A percentile compares a stretch with the other conserved stretches of the same genome.
phyloP scores from a whole-genome alignment of 1,140 invertebrate species.

The Nomia melanderi region DNA sequence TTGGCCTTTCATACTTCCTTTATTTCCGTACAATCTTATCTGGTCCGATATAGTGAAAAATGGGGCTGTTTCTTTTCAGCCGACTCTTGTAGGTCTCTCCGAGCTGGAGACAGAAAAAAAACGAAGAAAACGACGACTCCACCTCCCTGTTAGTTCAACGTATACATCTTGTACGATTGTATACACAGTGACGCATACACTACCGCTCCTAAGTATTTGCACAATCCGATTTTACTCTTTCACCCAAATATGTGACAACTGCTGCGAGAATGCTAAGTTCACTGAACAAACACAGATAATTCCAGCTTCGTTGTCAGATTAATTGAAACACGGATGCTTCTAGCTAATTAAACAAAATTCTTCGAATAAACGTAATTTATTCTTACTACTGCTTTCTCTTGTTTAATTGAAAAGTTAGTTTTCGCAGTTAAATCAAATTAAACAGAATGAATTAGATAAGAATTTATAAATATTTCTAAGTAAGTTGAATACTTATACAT shows the following conservation, averaged over 20 bases:
- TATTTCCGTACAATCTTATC: constrained; percentile 37
- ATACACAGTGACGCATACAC: constrained; percentile 1
- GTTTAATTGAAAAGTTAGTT: too few relatives aligned
- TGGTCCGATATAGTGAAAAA: constrained; percentile 18
- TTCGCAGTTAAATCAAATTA: too few relatives aligned
- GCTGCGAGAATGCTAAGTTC: background rate
- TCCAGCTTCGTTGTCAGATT: too few relatives aligned
- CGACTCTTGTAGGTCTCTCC: constrained; percentile 10
- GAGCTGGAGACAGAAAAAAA: background rate
- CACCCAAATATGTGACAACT: background rate
- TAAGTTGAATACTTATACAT: too few relatives aligned
- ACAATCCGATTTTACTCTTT: background rate
- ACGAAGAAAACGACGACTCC: background rate
- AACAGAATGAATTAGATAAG: too few relatives aligned
- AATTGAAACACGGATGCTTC: too few relatives aligned
- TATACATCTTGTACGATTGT: background rate
- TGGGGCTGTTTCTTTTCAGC: constrained; percentile 7
- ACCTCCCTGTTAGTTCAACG: background rate
- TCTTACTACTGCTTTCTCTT: too few relatives aligned
- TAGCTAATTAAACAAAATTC: too few relatives aligned
- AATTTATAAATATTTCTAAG: too few relatives aligned
- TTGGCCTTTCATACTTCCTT: constrained; percentile 34
- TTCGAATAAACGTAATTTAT: too few relatives aligned
- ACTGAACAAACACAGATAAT: background rate
- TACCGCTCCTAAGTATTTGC: background rate